Evolutionary conservation across 1,140 invertebrate genomes (phyloP).

Genomic region (Lepidurus arcticus): DNA sequence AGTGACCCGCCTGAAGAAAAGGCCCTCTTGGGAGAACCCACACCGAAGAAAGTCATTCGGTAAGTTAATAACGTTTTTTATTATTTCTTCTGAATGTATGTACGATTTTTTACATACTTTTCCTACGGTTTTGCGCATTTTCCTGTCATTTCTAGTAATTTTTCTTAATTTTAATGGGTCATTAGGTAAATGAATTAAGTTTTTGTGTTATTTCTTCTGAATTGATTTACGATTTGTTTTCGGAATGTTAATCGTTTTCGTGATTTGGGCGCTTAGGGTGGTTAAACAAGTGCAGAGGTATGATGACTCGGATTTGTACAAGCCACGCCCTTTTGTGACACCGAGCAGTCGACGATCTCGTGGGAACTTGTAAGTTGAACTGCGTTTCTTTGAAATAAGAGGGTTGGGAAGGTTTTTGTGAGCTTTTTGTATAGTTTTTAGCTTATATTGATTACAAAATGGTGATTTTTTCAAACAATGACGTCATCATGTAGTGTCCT

Average conservation of each 20-base stretch:
- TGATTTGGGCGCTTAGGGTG: not conserved
- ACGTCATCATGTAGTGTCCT: too few relatives aligned
- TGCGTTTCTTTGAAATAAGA: not conserved
- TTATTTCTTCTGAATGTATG: too few relatives aligned
- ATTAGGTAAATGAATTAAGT: not conserved
- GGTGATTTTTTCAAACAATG: too few relatives aligned
- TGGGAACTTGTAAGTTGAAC: slow-evolving; percentile 41
- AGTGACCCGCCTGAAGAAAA: not conserved
- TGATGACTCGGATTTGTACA: slow-evolving; percentile 61
- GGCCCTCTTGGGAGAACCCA: not conserved
- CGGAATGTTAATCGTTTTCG: not conserved
- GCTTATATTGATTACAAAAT: too few relatives aligned
- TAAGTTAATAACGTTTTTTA: not conserved
- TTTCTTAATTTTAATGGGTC: not conserved
- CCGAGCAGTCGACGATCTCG: slow-evolving; percentile 48
- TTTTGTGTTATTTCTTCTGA: not conserved
- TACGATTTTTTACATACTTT: too few relatives aligned
- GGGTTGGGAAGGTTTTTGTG: slow-evolving; percentile 2
- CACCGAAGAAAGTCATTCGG: not conserved
- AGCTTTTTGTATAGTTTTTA: not conserved
- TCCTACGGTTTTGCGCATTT: too few relatives aligned
- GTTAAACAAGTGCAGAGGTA: slow-evolving; percentile 49
- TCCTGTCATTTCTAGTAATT: too few relatives aligned
- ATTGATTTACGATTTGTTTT: not conserved
- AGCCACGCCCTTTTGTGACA: slow-evolving; percentile 55